Conservation (phyloP, 2,888 invertebrate genomes). For the Tiliacea aurago region DNA sequence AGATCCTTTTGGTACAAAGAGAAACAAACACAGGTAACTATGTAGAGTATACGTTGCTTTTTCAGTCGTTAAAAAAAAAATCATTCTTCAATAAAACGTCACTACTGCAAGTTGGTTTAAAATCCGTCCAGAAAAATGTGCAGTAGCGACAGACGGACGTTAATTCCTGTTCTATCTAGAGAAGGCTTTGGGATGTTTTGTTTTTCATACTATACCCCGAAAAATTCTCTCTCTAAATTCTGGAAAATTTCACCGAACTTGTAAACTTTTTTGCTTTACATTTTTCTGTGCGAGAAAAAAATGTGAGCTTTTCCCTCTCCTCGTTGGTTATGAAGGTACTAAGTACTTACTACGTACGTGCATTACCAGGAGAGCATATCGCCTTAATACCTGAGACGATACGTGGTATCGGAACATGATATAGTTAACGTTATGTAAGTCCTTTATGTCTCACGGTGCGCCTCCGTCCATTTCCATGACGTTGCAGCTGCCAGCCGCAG, state of each 20-base stretch:
- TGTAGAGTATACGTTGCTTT: too few relatives aligned
- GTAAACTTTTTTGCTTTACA: conserved; percentile 36
- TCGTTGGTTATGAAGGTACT: conserved; percentile 8
- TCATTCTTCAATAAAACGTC: conserved; percentile 18
- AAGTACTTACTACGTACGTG: conserved; percentile 35
- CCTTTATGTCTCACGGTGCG: conserved; percentile 79
- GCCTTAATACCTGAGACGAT: conserved; percentile 61
- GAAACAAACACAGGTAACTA: background rate
- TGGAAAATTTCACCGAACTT: conserved; percentile 22
- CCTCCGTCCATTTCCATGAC: conserved; percentile 84
- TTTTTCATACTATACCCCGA: conserved; percentile 22
- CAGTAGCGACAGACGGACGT: conserved; percentile 19
- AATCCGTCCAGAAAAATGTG: conserved; percentile 34
- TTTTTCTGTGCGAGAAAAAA: conserved; percentile 40
- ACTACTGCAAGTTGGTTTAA: conserved; percentile 16
- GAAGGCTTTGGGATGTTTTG: conserved; percentile 32
- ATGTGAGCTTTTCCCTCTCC: background rate
- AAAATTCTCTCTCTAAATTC: conserved; percentile 28
- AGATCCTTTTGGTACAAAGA: background rate
- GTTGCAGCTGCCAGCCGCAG: conserved; percentile 83
- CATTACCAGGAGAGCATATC: conserved; percentile 55
- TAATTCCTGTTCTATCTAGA: conserved; percentile 41
- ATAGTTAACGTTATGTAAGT: conserved; percentile 73
- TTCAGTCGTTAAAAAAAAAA: conserved; percentile 12
- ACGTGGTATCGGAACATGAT: conserved; percentile 65